Percentiles rank a stretch among this genome's conserved stretches.
Evolutionary conservation across 2,797 vertebrate species (phyloP).

Genomic region (Cossypha polioptera): DNA sequence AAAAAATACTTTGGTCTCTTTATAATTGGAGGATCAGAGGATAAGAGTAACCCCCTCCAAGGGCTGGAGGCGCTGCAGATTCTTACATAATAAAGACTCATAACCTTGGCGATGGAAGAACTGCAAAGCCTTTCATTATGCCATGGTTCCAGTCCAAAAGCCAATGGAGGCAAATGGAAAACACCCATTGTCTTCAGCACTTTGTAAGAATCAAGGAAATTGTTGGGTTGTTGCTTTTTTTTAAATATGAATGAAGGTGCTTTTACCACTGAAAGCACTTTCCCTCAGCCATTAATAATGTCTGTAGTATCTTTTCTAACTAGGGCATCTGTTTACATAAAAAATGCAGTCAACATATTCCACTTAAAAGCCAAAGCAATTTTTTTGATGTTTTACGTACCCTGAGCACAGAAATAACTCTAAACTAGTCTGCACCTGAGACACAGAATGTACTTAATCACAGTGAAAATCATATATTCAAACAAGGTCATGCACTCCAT

Average conservation of each 20-base stretch:
- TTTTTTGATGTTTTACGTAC: background rate
- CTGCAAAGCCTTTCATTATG: background rate
- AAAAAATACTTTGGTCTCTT: background rate
- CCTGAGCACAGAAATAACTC: background rate
- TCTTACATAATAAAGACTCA: background rate
- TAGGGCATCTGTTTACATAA: conserved; percentile 47
- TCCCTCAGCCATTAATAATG: conserved; percentile 35
- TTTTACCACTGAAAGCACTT: conserved; percentile 52
- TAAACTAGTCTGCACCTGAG: background rate
- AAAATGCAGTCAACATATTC: conserved; percentile 27
- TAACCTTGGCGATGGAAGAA: background rate
- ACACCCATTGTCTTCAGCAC: background rate
- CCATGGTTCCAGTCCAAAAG: background rate
- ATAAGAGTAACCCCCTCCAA: background rate
- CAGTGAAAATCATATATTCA: background rate
- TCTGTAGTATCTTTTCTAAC: conserved; percentile 36
- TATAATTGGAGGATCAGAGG: background rate
- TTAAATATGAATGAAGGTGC: conserved; percentile 52
- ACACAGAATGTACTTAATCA: background rate
- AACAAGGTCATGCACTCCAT: background rate
- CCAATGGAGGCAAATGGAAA: background rate
- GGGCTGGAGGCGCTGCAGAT: background rate
- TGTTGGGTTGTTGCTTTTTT: background rate
- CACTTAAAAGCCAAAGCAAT: conserved; percentile 15
- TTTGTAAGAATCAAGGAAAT: background rate